Conservation (phyloP, 2,797 vertebrate species). For the Acrossocheilus fasciatus region DNA sequence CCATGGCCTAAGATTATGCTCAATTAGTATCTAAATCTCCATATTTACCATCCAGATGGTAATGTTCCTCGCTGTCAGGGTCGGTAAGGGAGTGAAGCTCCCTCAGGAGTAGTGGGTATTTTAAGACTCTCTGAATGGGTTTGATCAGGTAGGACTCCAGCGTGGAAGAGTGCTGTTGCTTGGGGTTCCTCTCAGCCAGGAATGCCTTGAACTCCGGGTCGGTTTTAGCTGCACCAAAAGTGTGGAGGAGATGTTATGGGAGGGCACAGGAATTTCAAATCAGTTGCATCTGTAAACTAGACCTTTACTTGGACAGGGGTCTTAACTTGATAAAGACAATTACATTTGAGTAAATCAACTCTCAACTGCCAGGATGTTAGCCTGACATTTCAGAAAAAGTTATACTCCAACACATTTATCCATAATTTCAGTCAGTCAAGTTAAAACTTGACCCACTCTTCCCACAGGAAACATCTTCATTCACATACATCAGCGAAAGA, state of each 20-base stretch:
- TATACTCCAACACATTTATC: neutral
- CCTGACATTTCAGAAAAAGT: neutral
- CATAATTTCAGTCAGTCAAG: neutral
- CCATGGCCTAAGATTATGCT: neutral
- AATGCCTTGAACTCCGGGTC: slow-evolving; percentile 94
- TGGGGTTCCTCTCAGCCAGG: slow-evolving; percentile 91
- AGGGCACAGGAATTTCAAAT: neutral
- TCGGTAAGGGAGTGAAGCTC: slow-evolving; percentile 93
- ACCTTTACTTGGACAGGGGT: neutral
- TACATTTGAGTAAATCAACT: neutral
- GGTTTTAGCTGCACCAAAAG: slow-evolving; percentile 83
- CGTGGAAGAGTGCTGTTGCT: slow-evolving; percentile 91
- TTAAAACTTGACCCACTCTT: neutral
- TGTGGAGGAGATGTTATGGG: neutral
- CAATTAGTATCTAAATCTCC: neutral
- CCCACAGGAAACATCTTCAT: neutral
- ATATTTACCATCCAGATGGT: slow-evolving; percentile 90
- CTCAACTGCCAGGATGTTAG: neutral
- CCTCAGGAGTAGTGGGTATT: slow-evolving; percentile 92
- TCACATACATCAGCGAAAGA: neutral
- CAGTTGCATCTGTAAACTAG: neutral
- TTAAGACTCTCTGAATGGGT: slow-evolving; percentile 96
- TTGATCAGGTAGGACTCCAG: slow-evolving; percentile 99
- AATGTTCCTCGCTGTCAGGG: slow-evolving; percentile 94
- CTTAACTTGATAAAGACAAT: neutral